phyloP scores from a whole-genome alignment of 2,888 invertebrate genomes.

The Eubasilissa splendida region DNA sequence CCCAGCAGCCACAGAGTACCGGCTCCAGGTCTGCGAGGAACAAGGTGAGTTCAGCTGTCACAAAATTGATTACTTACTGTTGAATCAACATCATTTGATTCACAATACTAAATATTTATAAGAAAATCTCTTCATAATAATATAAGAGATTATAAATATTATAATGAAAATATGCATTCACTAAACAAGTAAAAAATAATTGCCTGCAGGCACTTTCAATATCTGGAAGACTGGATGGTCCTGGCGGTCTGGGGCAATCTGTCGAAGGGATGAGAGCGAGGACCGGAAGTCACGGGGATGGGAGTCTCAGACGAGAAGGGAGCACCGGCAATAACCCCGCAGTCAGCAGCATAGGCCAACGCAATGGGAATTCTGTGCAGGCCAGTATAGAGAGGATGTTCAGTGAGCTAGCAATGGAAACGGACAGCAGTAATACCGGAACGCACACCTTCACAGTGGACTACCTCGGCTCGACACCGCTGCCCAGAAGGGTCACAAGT shows the following conservation, averaged over 20 bases:
- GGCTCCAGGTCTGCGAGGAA: conserved; percentile 60
- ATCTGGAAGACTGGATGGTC: conserved; percentile 55
- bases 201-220: conserved; percentile 55
- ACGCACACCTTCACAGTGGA: conserved; percentile 81
- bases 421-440: conserved; percentile 72
- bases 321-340: conserved; percentile 30
- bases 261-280: conserved; percentile 38
- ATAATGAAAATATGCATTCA: not conserved
- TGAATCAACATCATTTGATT: too few relatives aligned
- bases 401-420: conserved; percentile 78
- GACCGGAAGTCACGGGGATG: conserved; percentile 60
- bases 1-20: conserved; percentile 61
- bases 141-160: not conserved
- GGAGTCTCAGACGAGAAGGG: conserved; percentile 63
- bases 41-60: conserved; percentile 62
- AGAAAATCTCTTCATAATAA: too few relatives aligned
- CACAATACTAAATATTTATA: too few relatives aligned
- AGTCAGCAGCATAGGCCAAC: conserved; percentile 42
- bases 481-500: conserved; percentile 86
- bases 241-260: conserved; percentile 51
- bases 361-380: conserved; percentile 81
- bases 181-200: not conserved
- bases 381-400: conserved; percentile 91
- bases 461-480: conserved; percentile 86
- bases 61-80: not conserved